phyloP scores from a whole-genome alignment of 2,113 vertebrate genomes.

The Speoplatyrhinus poulsoni region DNA sequence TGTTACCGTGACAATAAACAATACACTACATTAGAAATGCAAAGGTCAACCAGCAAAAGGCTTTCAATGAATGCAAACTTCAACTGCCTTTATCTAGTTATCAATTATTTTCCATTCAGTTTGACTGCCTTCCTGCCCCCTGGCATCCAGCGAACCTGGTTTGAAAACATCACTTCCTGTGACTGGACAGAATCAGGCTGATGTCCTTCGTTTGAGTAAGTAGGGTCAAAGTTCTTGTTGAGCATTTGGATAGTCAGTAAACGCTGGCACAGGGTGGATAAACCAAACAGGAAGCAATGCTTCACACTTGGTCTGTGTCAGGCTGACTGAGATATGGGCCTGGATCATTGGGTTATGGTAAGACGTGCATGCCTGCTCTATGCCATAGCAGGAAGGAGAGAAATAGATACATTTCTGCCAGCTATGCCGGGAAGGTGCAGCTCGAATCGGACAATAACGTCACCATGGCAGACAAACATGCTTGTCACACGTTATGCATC shows the following conservation, averaged over 20 bases:
- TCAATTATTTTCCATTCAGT: conserved; percentile 31
- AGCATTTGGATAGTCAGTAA: conserved; percentile 42
- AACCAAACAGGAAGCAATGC: conserved; percentile 68
- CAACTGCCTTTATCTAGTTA: background rate
- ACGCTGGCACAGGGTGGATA: conserved; percentile 65
- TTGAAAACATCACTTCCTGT: conserved; percentile 84
- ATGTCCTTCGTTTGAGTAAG: conserved; percentile 61
- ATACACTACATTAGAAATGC: too few species aligned
- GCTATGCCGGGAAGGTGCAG: conserved; percentile 64
- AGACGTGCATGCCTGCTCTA: conserved; percentile 58
- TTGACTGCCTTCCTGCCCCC: conserved; percentile 51
- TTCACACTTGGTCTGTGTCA: conserved; percentile 34
- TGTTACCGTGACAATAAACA: too few species aligned
- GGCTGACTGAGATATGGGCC: conserved; percentile 60
- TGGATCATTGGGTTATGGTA: conserved; percentile 48
- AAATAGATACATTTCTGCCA: conserved; percentile 65
- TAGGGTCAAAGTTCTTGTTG: conserved; percentile 50
- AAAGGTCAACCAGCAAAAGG: too few species aligned
- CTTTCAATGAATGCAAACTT: too few species aligned
- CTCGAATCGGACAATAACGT: conserved; percentile 50
- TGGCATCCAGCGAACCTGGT: conserved; percentile 47
- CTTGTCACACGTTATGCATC: conserved; percentile 8
- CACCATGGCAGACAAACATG: conserved; percentile 48
- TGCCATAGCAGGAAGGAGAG: conserved; percentile 66
- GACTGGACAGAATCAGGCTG: conserved; percentile 64